A percentile compares a stretch with the other conserved stretches of the same genome.
Evolutionary conservation across 2,797 vertebrate species (phyloP).

Genomic region (Labeo calbasu): DNA sequence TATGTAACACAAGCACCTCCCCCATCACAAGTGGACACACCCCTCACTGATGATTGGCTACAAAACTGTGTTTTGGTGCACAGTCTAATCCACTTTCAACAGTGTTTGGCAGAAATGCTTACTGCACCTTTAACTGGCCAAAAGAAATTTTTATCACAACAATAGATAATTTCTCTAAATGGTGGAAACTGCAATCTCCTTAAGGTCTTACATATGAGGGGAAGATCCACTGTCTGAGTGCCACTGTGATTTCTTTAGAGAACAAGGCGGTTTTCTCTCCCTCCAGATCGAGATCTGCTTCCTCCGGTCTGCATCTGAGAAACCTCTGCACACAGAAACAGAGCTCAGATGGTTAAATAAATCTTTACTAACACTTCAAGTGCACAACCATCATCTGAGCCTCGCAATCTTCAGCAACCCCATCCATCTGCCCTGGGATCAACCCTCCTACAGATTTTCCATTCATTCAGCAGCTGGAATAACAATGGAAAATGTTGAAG

Average conservation of each 20-base stretch:
- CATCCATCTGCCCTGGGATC: slow-evolving; percentile 20
- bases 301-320: slow-evolving; percentile 80
- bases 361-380: background rate
- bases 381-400: background rate
- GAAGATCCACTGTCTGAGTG: slow-evolving; percentile 80
- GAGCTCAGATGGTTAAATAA: slow-evolving; percentile 3
- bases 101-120: background rate
- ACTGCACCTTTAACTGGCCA: background rate
- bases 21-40: background rate
- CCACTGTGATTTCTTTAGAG: slow-evolving; percentile 77
- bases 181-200: background rate
- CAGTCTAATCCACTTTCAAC: background rate
- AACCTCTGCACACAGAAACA: slow-evolving; percentile 74
- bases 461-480: slow-evolving; percentile 28
- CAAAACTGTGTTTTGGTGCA: background rate
- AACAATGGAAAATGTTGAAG: slow-evolving; percentile 25
- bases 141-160: background rate
- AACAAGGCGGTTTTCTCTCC: slow-evolving; percentile 75
- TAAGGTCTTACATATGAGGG: slow-evolving; percentile 86
- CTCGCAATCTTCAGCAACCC: background rate
- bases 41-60: background rate
- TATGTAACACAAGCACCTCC: background rate
- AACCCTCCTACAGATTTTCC: slow-evolving; percentile 1
- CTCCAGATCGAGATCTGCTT: slow-evolving; percentile 81
- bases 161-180: background rate